These are phyloP conservation scores for Porites lutea DNA, from an alignment of 64 coral and sea anemone species.

Conservation along the genomic window DNA sequence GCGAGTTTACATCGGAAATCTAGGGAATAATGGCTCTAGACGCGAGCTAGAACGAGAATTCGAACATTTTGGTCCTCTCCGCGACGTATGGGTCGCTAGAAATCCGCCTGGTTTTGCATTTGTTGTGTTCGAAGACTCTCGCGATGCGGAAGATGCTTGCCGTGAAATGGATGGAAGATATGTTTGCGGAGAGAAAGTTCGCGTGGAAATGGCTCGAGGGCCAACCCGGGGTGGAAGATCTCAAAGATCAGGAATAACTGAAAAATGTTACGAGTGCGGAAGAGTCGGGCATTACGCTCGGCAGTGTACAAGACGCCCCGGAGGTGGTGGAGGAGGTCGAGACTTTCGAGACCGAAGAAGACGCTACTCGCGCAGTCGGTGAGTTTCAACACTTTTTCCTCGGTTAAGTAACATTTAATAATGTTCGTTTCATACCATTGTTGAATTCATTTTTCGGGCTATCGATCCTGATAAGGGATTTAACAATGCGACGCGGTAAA, in stretches of 20 bases:
- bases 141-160: slow-evolving; percentile 94
- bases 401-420: too few relatives aligned
- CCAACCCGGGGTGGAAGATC: slow-evolving; percentile 91
- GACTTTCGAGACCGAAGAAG: slow-evolving; percentile 40
- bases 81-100: slow-evolving; percentile 99
- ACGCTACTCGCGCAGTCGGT: slow-evolving; percentile 21
- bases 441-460: too few relatives aligned
- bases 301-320: slow-evolving; percentile 72
- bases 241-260: slow-evolving; percentile 72
- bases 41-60: slow-evolving; percentile 94
- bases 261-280: slow-evolving; percentile 97
- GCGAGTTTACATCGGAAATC: slow-evolving; percentile 96
- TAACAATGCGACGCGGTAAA: too few relatives aligned
- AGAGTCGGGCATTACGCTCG: slow-evolving; percentile 95
- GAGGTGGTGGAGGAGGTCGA: slow-evolving; percentile 16
- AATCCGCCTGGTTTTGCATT: slow-evolving; percentile 99
- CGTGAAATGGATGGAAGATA: slow-evolving; percentile 74
- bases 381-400: neutral
- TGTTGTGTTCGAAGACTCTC: slow-evolving; percentile 92
- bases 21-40: slow-evolving; percentile 87
- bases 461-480: too few relatives aligned
- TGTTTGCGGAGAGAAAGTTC: slow-evolving; percentile 78
- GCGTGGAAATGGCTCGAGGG: slow-evolving; percentile 94
- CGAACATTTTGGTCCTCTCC: slow-evolving; percentile 83
- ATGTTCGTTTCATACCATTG: too few relatives aligned